These are phyloP conservation scores for Sitta carolinensis DNA, from an alignment of 2,797 vertebrate species.

Conservation along the genomic window DNA sequence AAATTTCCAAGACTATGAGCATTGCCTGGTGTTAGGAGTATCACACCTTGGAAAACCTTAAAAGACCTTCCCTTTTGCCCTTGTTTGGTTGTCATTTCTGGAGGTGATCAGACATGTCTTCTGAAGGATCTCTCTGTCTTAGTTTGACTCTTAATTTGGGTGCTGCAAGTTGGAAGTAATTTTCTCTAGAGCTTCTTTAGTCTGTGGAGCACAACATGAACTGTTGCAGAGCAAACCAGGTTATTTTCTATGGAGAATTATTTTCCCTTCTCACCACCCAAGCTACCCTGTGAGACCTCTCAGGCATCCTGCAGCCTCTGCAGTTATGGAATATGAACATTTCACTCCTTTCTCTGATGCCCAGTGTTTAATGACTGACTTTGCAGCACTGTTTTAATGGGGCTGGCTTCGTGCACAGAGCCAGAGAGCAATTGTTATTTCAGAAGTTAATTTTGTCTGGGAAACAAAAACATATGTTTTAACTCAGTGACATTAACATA, in stretches of 20 bases:
- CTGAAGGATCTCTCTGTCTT: neutral
- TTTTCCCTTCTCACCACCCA: neutral
- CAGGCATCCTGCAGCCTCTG: neutral
- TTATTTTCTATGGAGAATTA: neutral
- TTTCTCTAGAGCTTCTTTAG: neutral
- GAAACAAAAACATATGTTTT: neutral
- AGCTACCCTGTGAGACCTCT: neutral
- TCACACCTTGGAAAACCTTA: neutral
- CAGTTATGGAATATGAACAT: neutral
- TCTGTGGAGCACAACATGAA: neutral
- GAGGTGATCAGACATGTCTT: neutral
- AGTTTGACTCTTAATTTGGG: neutral
- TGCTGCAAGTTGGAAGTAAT: neutral
- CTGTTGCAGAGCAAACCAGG: neutral
- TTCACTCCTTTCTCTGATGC: neutral
- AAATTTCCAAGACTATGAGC: neutral
- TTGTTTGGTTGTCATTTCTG: neutral
- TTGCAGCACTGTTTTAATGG: neutral
- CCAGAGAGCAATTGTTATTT: neutral
- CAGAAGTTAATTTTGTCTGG: neutral
- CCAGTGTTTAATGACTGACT: neutral
- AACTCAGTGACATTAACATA: neutral
- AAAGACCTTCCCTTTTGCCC: neutral
- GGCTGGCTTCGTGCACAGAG: neutral
- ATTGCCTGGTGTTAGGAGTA: neutral